Percentiles rank a stretch among this genome's conserved stretches.
Evolutionary conservation across 2,113 vertebrate species (phyloP).

Genomic region (Gyps fulvus): DNA sequence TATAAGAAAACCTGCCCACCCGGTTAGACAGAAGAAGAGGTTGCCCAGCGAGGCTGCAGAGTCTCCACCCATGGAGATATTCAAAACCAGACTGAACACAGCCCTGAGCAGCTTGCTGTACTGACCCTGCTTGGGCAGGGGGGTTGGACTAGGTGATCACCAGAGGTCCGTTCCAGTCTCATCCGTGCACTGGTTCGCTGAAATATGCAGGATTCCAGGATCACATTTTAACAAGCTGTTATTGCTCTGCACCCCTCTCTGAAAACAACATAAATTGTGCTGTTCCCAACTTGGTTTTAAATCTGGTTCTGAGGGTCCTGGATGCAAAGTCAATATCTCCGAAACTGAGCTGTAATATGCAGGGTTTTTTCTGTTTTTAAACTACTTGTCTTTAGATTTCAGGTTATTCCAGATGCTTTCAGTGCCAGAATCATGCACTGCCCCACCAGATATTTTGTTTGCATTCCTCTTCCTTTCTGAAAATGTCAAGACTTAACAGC

Average conservation of each 20-base stretch:
- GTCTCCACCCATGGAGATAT: rapidly evolving
- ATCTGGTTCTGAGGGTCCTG: neutral
- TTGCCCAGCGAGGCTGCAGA: neutral
- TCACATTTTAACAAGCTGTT: neutral
- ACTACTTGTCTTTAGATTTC: neutral
- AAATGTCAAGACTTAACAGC: neutral
- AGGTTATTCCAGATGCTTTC: slow-evolving; percentile 1
- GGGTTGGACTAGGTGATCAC: neutral
- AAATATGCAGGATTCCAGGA: neutral
- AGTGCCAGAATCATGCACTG: neutral
- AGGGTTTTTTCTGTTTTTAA: neutral
- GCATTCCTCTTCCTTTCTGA: neutral
- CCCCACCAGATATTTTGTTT: neutral
- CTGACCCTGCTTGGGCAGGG: neutral
- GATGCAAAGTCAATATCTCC: neutral
- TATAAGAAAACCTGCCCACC: neutral
- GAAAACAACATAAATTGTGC: neutral
- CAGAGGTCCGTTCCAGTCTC: neutral
- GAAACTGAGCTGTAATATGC: neutral
- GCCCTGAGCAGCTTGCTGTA: neutral
- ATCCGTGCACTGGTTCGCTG: rapidly evolving
- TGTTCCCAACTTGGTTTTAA: rapidly evolving
- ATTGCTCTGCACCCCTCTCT: neutral
- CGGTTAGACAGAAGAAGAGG: rapidly evolving
- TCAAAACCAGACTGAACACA: rapidly evolving